Conservation (phyloP, 2,888 invertebrate genomes). For the Ellobium chinense region DNA sequence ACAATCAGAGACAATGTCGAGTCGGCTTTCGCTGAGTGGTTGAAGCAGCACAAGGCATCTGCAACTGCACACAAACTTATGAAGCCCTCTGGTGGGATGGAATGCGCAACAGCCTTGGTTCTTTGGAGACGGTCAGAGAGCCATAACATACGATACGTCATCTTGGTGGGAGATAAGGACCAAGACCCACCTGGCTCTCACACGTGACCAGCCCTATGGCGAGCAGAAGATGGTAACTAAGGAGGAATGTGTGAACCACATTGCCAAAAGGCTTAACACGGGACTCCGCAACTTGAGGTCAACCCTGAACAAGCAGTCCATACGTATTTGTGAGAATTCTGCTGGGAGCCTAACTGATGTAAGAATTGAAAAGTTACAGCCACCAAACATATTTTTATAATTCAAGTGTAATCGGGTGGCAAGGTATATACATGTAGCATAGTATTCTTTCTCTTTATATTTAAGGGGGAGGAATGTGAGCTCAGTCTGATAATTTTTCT, state of each 20-base stretch:
- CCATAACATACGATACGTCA: neutral
- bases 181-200: neutral
- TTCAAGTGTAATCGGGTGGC: no score
- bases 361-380: neutral
- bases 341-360: neutral
- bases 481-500: no score
- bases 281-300: neutral
- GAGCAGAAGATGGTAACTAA: neutral
- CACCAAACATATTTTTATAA: neutral
- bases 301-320: neutral
- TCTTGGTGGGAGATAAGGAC: neutral
- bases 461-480: no score
- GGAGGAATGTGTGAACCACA: conserved; percentile 12
- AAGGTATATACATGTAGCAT: no score
- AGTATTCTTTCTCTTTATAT: no score
- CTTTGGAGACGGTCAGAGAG: neutral
- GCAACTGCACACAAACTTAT: neutral
- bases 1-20: neutral
- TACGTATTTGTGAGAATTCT: neutral
- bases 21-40: neutral
- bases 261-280: neutral
- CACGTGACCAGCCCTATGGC: neutral
- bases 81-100: neutral
- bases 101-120: neutral
- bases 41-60: neutral